Conservation (phyloP, 2,113 vertebrate genomes). For the Xenopus borealis region DNA sequence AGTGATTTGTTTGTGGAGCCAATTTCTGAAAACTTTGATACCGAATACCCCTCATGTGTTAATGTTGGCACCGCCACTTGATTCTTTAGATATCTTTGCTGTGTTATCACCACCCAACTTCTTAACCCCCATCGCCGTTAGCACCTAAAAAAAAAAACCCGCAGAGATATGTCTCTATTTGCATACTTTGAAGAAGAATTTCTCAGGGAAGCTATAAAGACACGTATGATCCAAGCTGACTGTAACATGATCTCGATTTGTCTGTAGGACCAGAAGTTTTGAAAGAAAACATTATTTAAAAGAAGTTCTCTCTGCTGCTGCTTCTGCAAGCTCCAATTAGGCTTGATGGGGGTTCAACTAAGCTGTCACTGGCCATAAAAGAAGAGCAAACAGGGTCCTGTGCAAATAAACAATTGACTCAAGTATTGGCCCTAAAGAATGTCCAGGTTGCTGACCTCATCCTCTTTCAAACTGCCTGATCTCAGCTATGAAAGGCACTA, state of each 20-base stretch:
- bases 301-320: constrained; percentile 69
- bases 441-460: constrained; percentile 65
- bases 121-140: constrained; percentile 64
- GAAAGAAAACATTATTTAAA: constrained; percentile 87
- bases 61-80: constrained; percentile 84
- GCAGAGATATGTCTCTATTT: constrained; percentile 69
- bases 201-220: constrained; percentile 75
- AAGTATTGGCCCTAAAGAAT: constrained; percentile 60
- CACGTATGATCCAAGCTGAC: constrained; percentile 77
- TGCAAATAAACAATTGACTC: constrained; percentile 77
- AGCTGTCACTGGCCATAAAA: constrained; percentile 73
- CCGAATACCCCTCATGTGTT: constrained; percentile 90
- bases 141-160: constrained; percentile 62
- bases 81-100: constrained; percentile 86
- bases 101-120: constrained; percentile 70
- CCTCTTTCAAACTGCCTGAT: constrained; percentile 48
- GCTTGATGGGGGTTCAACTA: constrained; percentile 73
- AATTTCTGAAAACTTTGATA: constrained; percentile 96
- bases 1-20: constrained; percentile 88
- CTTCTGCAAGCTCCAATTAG: constrained; percentile 67
- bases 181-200: constrained; percentile 61
- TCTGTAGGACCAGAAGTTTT: constrained; percentile 86
- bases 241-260: constrained; percentile 86
- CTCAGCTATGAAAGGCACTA: constrained; percentile 58
- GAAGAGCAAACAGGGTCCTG: constrained; percentile 75